Base-by-base conservation (phyloP, 1,140 invertebrate species). In the Sinella curviseta region DNA sequence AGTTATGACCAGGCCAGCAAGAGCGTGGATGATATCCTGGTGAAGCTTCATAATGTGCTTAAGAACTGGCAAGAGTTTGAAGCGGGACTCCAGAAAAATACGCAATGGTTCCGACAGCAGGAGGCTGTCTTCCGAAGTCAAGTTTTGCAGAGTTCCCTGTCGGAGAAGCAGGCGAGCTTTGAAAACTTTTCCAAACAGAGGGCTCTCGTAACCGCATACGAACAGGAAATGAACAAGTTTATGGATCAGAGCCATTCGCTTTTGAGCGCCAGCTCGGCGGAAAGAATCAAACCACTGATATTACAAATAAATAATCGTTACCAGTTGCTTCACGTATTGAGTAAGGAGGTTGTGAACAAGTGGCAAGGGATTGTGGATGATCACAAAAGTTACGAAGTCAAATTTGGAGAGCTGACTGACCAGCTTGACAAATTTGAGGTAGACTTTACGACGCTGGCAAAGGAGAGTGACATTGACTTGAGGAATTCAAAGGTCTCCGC, bases 1-100 rank as follows among this genome's bases (percentile, higher is more conserved):
- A 35, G 4, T 8, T 79, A 31, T 33, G 14, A 33, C 2, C 65
- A 70, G 24, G 31, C 31, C 12, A 70, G 88, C 33, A 83, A 80
- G 24, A 70, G 31, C 31, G 65, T 70, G 1, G 65, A 70, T 30
- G 39, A 33, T n/a, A 55, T 77, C 60, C 16, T 80, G 81, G 83
- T 80, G 81, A 87, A 87, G 82, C 90, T 96, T 57, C 90, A 93
- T 83, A 89, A 91, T 81, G 91, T 92, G 0, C 85, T 95, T 17
- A 89, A 91, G 65, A 92, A 94, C 86, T 98, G 97, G 96, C 89
- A 92, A 79, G 92, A 94, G 78, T 97, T 97, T 87, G 95, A 98
- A 85, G 88, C 89, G 54, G 91, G 92, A 39, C 88, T 96, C 34
- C 93, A 97, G 81, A 87, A 89, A 16, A 91, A 95, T 35, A 92